These are phyloP conservation scores for Thamnophis sirtalis DNA, from an alignment of 2,113 vertebrate species.

Conservation along the genomic window DNA sequence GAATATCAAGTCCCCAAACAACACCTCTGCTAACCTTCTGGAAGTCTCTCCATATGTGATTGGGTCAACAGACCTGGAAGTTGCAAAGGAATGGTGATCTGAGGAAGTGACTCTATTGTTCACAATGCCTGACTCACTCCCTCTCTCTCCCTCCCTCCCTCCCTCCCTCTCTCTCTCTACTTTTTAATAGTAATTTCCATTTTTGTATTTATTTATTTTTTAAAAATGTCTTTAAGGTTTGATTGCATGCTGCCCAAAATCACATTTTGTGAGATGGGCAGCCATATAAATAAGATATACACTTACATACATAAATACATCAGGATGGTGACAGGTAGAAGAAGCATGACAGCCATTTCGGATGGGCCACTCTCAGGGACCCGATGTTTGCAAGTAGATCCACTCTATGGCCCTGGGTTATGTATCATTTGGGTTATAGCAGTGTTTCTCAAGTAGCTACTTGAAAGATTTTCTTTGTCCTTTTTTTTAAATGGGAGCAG, in stretches of 20 bases:
- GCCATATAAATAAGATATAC: neutral
- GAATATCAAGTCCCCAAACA: neutral
- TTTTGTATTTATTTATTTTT: neutral
- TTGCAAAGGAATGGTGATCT: neutral
- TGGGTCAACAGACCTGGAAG: neutral
- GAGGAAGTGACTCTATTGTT: neutral
- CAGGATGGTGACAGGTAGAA: neutral
- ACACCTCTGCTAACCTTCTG: neutral
- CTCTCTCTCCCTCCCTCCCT: too few relatives aligned
- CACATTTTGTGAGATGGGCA: neutral
- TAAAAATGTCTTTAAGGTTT: neutral
- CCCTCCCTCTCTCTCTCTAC: neutral
- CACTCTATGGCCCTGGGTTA: neutral
- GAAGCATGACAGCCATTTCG: neutral
- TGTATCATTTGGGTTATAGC: neutral
- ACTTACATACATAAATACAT: neutral
- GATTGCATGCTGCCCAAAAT: neutral
- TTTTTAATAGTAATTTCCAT: neutral
- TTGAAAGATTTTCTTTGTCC: neutral
- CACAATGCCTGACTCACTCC: neutral
- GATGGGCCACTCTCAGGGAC: neutral
- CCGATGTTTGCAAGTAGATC: neutral
- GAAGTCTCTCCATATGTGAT: neutral
- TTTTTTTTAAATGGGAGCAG: neutral
- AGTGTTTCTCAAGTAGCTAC: neutral